Evolutionary conservation across 2,888 invertebrate species (phyloP).

Genomic region (Athalia rosae): DNA sequence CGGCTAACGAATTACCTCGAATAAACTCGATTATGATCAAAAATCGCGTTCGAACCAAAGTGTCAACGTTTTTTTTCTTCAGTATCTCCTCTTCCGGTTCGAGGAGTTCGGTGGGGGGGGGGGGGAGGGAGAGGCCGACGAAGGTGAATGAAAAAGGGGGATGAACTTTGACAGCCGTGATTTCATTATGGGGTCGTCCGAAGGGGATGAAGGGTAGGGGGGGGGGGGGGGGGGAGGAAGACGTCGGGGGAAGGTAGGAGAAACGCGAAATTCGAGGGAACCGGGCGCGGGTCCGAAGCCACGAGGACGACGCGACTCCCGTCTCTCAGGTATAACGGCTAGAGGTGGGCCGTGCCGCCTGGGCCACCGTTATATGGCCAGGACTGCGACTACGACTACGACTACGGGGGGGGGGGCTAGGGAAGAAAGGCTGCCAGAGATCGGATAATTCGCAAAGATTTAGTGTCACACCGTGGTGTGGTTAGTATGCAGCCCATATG

Average conservation of each 20-base stretch:
- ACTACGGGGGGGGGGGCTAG: background rate
- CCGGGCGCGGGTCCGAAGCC: slow-evolving; percentile 3
- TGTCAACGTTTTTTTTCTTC: background rate
- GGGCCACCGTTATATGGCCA: too few relatives aligned
- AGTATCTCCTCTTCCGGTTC: slow-evolving; percentile 1
- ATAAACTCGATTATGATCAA: too few relatives aligned
- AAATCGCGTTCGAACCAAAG: background rate
- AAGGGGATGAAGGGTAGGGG: background rate
- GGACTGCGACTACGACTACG: background rate
- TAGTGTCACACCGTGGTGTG: slow-evolving; percentile 59
- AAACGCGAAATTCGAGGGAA: background rate
- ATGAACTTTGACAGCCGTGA: slow-evolving; percentile 37
- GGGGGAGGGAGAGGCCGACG: too few relatives aligned
- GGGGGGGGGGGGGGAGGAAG: too few relatives aligned
- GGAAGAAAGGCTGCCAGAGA: slow-evolving; percentile 41
- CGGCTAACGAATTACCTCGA: too few relatives aligned
- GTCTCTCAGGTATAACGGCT: background rate
- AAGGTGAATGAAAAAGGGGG: background rate
- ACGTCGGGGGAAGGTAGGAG: too few relatives aligned
- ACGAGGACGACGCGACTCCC: background rate
- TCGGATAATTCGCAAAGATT: slow-evolving; percentile 62
- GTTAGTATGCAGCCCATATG: slow-evolving; percentile 63
- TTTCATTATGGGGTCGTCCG: slow-evolving; percentile 34
- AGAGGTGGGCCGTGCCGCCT: too few relatives aligned
- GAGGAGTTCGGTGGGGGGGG: background rate